Base-by-base conservation (phyloP, 2,113 vertebrate genomes). In the Bujurquina vittata region DNA sequence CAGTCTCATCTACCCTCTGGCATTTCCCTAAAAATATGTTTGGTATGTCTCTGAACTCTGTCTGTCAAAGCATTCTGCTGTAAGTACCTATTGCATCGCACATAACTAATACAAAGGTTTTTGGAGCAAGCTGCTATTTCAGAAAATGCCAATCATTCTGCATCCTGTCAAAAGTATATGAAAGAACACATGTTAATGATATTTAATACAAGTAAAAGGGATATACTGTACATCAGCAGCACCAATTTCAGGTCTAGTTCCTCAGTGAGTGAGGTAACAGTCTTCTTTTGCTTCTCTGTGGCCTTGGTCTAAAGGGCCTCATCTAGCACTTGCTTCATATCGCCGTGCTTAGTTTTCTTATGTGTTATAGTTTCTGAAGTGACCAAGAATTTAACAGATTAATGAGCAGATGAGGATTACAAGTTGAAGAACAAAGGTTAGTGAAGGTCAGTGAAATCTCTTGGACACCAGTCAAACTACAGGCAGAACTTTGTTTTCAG, bases 281-380 rank as follows among this genome's bases (percentile, higher is more conserved):
- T 77, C 86, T 76, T 92, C 91, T 22, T 22, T 15, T 57, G 74
- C 55, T 56, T 88, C 63, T 90, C 87, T 15, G 77, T 77, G 46
- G 92, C 94, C 54, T 93, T 94, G 77, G 94, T 93, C 23, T 43
- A 54, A n/a, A 94, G 69, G 79, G 94, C 92, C 83, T 94, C 88
- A 6, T 94, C 93, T 79, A 95, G 75, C 22, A 93, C 82, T 52
- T 83, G 83, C 77, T 88, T 93, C 90, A 94, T 92, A 0, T 94
- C 88, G 22, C 89, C 91, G 1, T 94, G 91, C 73, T 93, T n/a
- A n/a, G n/a, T n/a, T n/a, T n/a, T n/a, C n/a, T n/a, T n/a, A n/a
- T n/a, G n/a, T n/a, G n/a, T n/a, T n/a, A n/a, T n/a, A n/a, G n/a
- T n/a, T n/a, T n/a, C 29, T 74, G 20, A 63, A 40, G 7, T 46